Percentiles rank a stretch among this genome's conserved stretches.
Evolutionary conservation across 2,113 vertebrate species (phyloP).

Genomic region (Rhabdomys dilectus): DNA sequence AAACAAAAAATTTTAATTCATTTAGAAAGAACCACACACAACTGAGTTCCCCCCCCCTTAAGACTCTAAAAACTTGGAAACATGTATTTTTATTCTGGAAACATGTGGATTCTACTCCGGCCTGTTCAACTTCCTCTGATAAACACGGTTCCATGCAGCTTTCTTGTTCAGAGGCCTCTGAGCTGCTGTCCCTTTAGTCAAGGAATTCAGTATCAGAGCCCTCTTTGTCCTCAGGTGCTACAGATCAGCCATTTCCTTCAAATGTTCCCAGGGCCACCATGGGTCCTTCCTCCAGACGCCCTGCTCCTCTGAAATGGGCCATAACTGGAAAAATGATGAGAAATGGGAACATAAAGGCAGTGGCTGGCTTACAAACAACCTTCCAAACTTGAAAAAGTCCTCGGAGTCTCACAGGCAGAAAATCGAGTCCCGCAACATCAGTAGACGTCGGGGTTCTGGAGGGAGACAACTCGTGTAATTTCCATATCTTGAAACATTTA

Average conservation of each 20-base stretch:
- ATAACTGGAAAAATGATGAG: conserved; percentile 17
- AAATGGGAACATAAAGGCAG: not conserved
- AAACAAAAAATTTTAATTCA: conserved; percentile 1
- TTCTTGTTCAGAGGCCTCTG: not conserved
- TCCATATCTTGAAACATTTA: conserved; percentile 85
- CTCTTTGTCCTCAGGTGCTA: conserved; percentile 47
- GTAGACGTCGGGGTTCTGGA: conserved; percentile 62
- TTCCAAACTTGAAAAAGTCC: conserved; percentile 65
- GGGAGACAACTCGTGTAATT: conserved; percentile 76
- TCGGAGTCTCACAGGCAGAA: conserved; percentile 67
- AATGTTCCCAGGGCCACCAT: conserved; percentile 59
- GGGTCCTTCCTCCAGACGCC: conserved; percentile 28
- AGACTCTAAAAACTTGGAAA: conserved; percentile 19
- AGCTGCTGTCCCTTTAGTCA: conserved; percentile 57
- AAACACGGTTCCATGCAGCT: not conserved
- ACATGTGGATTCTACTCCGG: conserved; percentile 49
- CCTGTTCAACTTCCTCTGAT: conserved; percentile 5
- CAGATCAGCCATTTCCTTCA: conserved; percentile 66
- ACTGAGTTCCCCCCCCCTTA: not conserved
- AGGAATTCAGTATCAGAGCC: conserved; percentile 53
- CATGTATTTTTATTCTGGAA: conserved; percentile 35
- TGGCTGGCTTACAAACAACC: conserved; percentile 60
- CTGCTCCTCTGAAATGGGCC: conserved; percentile 9
- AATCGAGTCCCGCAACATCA: conserved; percentile 71
- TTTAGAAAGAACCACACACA: not conserved